phyloP scores from a whole-genome alignment of 1,140 invertebrate species.

The Limonius californicus region DNA sequence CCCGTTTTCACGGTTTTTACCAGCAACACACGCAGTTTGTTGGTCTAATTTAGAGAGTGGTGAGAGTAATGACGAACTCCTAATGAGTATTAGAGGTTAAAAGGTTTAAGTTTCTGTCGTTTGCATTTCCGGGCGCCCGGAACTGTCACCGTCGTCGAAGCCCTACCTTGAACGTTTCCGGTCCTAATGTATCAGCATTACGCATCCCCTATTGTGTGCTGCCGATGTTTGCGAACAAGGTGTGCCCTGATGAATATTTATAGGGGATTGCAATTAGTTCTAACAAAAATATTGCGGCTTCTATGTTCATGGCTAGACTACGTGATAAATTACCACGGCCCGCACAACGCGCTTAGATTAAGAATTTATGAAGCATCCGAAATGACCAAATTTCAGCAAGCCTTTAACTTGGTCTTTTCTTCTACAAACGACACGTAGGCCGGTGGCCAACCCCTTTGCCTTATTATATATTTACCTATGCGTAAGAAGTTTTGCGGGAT shows the following conservation, averaged over 20 bases:
- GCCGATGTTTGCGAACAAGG: not conserved
- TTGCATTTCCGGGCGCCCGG: not conserved
- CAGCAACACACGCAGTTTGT: not conserved
- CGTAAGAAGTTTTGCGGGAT: no score
- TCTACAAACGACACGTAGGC: no score
- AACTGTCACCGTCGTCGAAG: not conserved
- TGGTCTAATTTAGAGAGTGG: not conserved
- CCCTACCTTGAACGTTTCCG: not conserved
- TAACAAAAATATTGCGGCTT: not conserved
- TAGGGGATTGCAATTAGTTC: conserved; percentile 1
- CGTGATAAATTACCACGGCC: not conserved
- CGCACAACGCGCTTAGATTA: no score
- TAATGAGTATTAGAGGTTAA: not conserved
- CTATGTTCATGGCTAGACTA: not conserved
- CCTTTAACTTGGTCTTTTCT: no score
- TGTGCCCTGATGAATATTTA: not conserved
- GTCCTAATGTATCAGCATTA: not conserved
- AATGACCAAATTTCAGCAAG: no score
- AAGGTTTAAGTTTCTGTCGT: not conserved
- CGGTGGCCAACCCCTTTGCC: no score
- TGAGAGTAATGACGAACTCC: not conserved
- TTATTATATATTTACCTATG: no score
- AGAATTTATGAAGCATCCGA: no score
- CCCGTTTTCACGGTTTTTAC: not conserved
- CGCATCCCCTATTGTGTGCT: not conserved